Base-by-base conservation (phyloP, 2,797 vertebrate genomes). In the Peromyscus nudipes region DNA sequence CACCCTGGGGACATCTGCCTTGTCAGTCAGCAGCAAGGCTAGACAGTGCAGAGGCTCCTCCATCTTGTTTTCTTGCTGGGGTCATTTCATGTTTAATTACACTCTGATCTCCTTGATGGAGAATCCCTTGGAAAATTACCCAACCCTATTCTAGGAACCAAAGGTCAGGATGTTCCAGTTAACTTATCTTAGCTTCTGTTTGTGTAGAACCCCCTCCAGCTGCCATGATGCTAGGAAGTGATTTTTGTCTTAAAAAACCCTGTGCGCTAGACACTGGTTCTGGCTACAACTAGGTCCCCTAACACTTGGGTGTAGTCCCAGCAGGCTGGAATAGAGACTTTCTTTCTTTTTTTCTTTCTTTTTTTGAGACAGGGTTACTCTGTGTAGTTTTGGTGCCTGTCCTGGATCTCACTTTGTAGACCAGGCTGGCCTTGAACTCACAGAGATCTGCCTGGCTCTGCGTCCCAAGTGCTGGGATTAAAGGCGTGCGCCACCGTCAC, bases 121-220 rank as follows among this genome's bases (percentile, higher is more conserved):
- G 83, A 85, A 49, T n/a, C 64, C 60, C 31, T 23, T 67, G 83
- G 83, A 67, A 85, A 67, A 67, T 85, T 49, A 85, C 43, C 64
- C 43, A 49, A n/a, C 31, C 49, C 62, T 67, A 3, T 85, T 85
- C 83, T 49, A 67, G 31, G 64, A 85, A n/a, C 31, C 83, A 31
- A 49, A 67, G 31, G 64, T 49, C 43, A 85, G 64, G 31, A 67
- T 49, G 64, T 67, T 19, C 29, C 46, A 67, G 19, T 62, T 49
- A 49, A 65, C 31, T 85, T 67, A n/a, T 2, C 31, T 49, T 34
- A 1, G 11, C 29, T 21, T 49, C 43, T 67, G 62, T 25, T 12
- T 85, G 83, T 46, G 19, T 3, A 34, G 62, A 85, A 67, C n/a
- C 43, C 43, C 62, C 29, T 67, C 64, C 34, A 49, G 65, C 64